Evolutionary conservation across 2,888 invertebrate species (phyloP).

Genomic region (Thymelicus sylvestris): DNA sequence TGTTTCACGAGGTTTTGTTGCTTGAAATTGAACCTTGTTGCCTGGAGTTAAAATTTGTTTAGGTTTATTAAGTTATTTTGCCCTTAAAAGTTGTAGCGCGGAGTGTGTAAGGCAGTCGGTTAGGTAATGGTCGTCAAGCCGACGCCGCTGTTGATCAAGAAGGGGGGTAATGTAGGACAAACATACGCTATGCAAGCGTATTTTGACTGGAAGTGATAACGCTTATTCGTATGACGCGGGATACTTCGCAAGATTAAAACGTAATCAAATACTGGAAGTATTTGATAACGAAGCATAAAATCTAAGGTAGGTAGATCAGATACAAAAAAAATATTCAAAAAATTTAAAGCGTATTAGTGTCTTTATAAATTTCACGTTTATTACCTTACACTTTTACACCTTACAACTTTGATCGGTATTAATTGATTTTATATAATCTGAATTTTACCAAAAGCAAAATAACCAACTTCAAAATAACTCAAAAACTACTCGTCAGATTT

Average conservation of each 20-base stretch:
- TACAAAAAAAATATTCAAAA: too few relatives aligned
- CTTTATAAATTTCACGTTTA: not conserved
- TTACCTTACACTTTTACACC: not conserved
- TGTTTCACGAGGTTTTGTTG: slow-evolving; percentile 41
- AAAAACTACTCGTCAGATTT: too few relatives aligned
- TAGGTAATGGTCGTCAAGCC: slow-evolving; percentile 78
- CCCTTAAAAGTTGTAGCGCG: slow-evolving; percentile 53
- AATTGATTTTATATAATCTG: too few relatives aligned
- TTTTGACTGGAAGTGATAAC: slow-evolving; percentile 63
- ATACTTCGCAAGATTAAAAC: not conserved
- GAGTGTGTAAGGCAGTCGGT: slow-evolving; percentile 74
- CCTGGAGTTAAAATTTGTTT: slow-evolving; percentile 47
- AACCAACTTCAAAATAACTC: too few relatives aligned
- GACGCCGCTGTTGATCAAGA: slow-evolving; percentile 67
- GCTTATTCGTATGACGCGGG: slow-evolving; percentile 38
- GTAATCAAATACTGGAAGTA: too few relatives aligned
- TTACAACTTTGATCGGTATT: too few relatives aligned
- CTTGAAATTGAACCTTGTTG: slow-evolving; percentile 58
- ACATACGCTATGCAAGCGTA: slow-evolving; percentile 53
- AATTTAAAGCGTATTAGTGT: too few relatives aligned
- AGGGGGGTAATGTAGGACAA: slow-evolving; percentile 81
- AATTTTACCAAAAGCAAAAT: too few relatives aligned
- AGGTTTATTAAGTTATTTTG: slow-evolving; percentile 39
- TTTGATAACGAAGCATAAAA: too few relatives aligned
- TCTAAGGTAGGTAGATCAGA: too few relatives aligned